Percentiles rank a stretch among this genome's conserved stretches.
phyloP scores from a whole-genome alignment of 1,140 invertebrate species.

The Trichonephila inaurata region DNA sequence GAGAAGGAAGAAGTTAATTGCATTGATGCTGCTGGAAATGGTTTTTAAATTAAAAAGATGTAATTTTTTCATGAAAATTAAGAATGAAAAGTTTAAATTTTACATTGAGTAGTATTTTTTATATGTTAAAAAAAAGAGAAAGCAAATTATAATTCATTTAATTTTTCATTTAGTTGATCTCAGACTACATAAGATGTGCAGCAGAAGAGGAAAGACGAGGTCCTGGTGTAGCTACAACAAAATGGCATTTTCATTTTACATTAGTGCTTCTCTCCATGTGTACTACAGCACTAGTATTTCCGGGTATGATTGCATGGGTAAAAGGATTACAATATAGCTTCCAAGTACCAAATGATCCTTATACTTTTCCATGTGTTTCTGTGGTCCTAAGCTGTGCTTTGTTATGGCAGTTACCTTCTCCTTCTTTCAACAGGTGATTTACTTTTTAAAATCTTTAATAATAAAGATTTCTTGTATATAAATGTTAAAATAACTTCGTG shows the following conservation, averaged over 20 bases:
- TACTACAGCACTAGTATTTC: background rate
- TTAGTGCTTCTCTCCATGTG: constrained; percentile 19
- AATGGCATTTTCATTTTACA: constrained; percentile 60
- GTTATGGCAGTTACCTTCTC: constrained; percentile 54
- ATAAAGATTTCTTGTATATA: background rate
- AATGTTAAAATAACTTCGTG: background rate
- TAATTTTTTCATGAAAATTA: no score
- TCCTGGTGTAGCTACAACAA: background rate
- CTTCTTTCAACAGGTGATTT: constrained; percentile 49
- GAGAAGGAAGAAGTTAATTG: no score
- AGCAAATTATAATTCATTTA: background rate
- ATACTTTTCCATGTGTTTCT: background rate
- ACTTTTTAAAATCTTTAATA: no score
- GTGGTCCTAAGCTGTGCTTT: constrained; percentile 37
- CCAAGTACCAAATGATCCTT: constrained; percentile 51
- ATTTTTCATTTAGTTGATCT: background rate
- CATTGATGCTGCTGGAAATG: no score
- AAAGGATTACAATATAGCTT: constrained; percentile 28
- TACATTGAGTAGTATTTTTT: no score
- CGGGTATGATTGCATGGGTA: constrained; percentile 60
- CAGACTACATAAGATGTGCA: constrained; percentile 36
- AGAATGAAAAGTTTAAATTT: no score
- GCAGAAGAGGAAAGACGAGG: constrained; percentile 64
- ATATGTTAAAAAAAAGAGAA: no score
- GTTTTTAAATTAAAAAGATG: no score